Evolutionary conservation across 2,113 vertebrate species (phyloP), one percentile per base, ranked within the genome.

Genomic region (Oncorhynchus mykiss): DNA sequence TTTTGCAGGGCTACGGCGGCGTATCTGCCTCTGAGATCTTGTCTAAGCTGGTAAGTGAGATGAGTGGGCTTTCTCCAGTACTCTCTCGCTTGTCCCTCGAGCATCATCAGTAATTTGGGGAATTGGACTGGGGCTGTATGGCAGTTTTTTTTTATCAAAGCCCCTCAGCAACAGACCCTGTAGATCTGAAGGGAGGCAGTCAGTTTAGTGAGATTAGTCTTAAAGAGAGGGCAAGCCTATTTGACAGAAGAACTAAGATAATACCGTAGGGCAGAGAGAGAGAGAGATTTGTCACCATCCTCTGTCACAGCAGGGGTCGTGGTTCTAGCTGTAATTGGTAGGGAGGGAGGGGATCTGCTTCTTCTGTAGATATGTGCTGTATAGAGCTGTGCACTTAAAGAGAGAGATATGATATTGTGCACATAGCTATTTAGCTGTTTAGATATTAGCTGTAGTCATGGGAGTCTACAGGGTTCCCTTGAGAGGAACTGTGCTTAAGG

Each of bases 11-110:
- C 75, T 65, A 13, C 60, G 54, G 59, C 70, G 48, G 80, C 49
- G 72, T 85, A 82, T 89, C 80, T 88, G 86, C 85, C 82, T 79
- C 75, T 80, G 39, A 92, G 89, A 92, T 92, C 87, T 91, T 73
- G 80, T 89, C 84, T 91, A 85, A 90, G 83, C 87, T 39, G 48
- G 78, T 86, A 86, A 91, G 91, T 90, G 83, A 92, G 91, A 90
- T 89, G 88, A 91, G 85, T 81, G 70, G 76, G 70, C 54, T 59
- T 4, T 66, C 59, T 39, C 51, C 70, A 74, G 71, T 64, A 12
- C 31, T 3, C 13, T 34, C 29, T 7, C 14, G 5, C 67, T 22
- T 39, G n/a, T 77, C 59, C 72, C 67, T 8, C 24, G 39, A 73
- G 67, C 67, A 67, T 76, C 59, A 18, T 77, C 74, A 68, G 74